Percentiles rank a stretch among this genome's conserved stretches.
phyloP scores from a whole-genome alignment of 2,113 vertebrate species.

The Abramis brama region DNA sequence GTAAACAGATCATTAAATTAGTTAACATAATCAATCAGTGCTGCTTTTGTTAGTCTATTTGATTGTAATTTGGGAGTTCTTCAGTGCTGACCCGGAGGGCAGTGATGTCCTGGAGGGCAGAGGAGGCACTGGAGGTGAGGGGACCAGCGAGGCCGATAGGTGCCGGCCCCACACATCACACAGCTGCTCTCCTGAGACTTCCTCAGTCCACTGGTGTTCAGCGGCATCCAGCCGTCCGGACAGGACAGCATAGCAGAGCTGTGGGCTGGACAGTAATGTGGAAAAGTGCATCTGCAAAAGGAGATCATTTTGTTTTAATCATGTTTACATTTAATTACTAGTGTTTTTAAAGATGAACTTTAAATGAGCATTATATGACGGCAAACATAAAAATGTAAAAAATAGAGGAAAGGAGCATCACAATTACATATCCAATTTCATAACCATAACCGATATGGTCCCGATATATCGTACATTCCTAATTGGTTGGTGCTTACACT shows the following conservation, averaged over 20 bases:
- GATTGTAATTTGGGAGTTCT: background rate
- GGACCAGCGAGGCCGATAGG: conserved; percentile 71
- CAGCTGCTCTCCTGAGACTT: conserved; percentile 81
- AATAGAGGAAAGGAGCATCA: background rate
- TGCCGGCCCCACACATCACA: conserved; percentile 80
- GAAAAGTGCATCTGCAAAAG: conserved; percentile 83
- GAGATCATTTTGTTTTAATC: background rate
- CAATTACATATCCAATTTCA: background rate
- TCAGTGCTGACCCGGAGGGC: conserved; percentile 75
- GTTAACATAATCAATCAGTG: background rate
- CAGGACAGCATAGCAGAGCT: conserved; percentile 77
- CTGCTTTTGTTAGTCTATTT: background rate
- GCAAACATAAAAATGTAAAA: too few species aligned
- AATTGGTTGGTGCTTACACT: conserved; percentile 71
- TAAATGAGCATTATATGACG: too few species aligned
- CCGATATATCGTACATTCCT: background rate
- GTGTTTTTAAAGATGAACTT: too few species aligned
- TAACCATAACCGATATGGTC: too few species aligned
- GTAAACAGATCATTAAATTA: background rate
- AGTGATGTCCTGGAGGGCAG: conserved; percentile 87
- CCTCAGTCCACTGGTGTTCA: conserved; percentile 78
- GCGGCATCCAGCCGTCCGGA: conserved; percentile 81
- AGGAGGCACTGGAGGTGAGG: conserved; percentile 73
- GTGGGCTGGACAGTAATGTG: conserved; percentile 85
- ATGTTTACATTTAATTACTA: background rate